Evolutionary conservation across 37 sponge, comb jelly and placozoan genomes (phyloP), one percentile per base, ranked within the genome.

Genomic region (Oscarella lobularis): DNA sequence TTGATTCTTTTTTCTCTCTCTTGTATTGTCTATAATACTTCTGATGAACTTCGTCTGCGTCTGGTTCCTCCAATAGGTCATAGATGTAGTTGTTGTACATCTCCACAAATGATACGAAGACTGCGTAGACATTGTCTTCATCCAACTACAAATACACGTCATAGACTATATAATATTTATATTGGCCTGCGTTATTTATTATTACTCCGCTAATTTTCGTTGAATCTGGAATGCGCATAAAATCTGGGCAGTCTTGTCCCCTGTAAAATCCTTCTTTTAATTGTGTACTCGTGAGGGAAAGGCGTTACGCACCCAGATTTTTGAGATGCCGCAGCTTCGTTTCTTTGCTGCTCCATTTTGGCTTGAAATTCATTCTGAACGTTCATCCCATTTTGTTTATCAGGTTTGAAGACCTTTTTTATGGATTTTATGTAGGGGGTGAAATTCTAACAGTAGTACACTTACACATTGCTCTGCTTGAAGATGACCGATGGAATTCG

Each of bases 71-170:
- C 41, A 97, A 78, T 35, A 97, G 81, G 72, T 97, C 99, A 48
- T 81, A 97, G 31, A 93, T 77, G 76, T 85, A 97, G 84, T 97
- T 93, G 79, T 97, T 97, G 81, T 93, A 97, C 38, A 97, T 90
- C 72, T 97, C 99, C 31, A 93, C 80, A 66, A 90, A 97, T 41
- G 89, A 88, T 41, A 93, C 86, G 81, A 97, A 93, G 41, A 97
- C 92, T 60, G 91, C 81, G 76, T 90, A 97, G 37, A 74, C 80
- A 38, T 77, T 86, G 76, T 97, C 99, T 76, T 93, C 92, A 41
- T 97, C 95, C 0, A 90, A 83, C 39, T 72, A 14, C 35, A 29
- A 14, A 48, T 48, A n/a, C 20, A 48, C 20, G 20, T 27, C 60
- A 48, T 48, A 20, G 60, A 48, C 20, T 48, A 20, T 48, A 48